These are phyloP conservation scores for Melanotaenia boesemani DNA, from an alignment of 2,797 vertebrate genomes.

Conservation along the genomic window DNA sequence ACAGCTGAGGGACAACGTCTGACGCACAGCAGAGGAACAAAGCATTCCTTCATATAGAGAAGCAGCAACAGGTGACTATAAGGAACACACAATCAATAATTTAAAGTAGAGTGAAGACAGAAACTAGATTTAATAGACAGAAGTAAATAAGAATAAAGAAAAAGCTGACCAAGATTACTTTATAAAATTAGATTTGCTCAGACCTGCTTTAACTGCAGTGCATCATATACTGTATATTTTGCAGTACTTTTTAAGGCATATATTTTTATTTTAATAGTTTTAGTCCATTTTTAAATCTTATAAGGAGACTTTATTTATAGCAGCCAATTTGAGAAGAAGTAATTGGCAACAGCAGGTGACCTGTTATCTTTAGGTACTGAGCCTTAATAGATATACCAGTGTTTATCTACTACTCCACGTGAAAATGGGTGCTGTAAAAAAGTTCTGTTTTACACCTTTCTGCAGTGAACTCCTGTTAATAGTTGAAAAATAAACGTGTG, in stretches of 20 bases:
- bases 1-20: slow-evolving; percentile 36
- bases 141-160: neutral
- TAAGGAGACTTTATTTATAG: neutral
- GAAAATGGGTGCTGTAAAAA: too few species aligned
- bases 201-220: neutral
- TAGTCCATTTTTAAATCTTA: neutral
- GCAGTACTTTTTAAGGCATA: neutral
- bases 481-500: neutral
- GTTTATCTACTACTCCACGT: too few species aligned
- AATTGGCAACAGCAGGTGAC: neutral
- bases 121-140: neutral
- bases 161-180: neutral
- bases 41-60: slow-evolving; percentile 12
- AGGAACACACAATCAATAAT: neutral
- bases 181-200: neutral
- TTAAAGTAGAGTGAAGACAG: neutral
- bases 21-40: slow-evolving; percentile 37
- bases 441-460: neutral
- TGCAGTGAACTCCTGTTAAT: neutral
- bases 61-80: slow-evolving; percentile 43
- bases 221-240: too few species aligned
- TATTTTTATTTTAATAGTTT: neutral
- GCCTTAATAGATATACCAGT: too few species aligned
- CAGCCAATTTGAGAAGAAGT: neutral
- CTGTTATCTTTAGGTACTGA: too few species aligned